Evolutionary conservation across 2,797 vertebrate genomes (phyloP), one percentile per base, ranked within the genome.

Genomic region (Parotocinclus haroldoi): DNA sequence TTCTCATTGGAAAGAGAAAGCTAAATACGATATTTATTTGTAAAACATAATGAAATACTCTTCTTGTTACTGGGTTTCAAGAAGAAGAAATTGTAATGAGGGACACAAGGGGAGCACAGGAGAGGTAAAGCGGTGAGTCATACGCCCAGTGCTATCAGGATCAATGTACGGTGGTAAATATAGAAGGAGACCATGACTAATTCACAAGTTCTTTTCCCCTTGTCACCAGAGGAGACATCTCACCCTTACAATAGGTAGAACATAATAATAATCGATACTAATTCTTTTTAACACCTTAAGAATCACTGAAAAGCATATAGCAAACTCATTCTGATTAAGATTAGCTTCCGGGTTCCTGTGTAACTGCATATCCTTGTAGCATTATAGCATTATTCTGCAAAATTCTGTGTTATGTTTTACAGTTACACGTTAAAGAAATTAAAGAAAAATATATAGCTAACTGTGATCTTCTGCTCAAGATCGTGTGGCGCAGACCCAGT

Each of bases 111-210:
- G 36, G 17, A 12, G 9, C 3, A 11, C 49, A 18, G 50, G 19
- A n/a, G 56, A 70, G 49, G 10, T 7, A 50, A 37, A 37, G 69
- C 45, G 48, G 53, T 66, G 68, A 73, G 69, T 72, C 66, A 76
- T 76, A 61, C 70, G 67, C 75, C 65, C 51, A 63, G 64, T 9
- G 58, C 63, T 72, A 69, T 79, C 76, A 66, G 66, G 69, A 83
- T 78, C 59, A 68, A 80, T 78, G 79, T 50, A 27, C 63, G 71
- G 64, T 2, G 73, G 74, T 78, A 81, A 83, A 82, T 83, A 80
- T 79, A 78, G 79, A 70, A 75, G 55, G 66, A 69, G 50, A 50
- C 62, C 58, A 72, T 80, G 69, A 75, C 63, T 82, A 70, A 81
- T 80, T 81, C 58, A 82, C 63, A 58, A 66, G 72, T 58, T 79